Conservation (phyloP, 1,140 invertebrate genomes). For the Anoplophora glabripennis region DNA sequence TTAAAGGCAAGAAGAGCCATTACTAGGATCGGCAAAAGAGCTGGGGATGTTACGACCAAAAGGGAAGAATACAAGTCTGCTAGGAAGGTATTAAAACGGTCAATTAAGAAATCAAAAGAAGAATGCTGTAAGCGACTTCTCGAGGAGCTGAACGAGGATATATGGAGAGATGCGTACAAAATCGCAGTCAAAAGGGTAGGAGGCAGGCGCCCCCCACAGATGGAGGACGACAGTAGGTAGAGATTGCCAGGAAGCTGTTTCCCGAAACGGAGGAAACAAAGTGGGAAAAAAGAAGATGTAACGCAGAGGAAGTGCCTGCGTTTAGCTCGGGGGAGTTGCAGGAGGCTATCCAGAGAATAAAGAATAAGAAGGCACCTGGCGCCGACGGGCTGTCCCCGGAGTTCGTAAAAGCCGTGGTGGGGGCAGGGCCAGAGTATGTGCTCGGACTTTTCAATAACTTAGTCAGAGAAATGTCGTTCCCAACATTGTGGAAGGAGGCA, state of each 20-base stretch:
- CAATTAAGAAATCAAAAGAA: slow-evolving; percentile 9
- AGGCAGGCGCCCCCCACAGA: background rate
- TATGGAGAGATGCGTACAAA: slow-evolving; percentile 18
- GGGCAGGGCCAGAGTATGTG: slow-evolving; percentile 3
- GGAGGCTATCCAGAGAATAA: slow-evolving; percentile 4
- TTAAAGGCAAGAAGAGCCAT: too few species aligned
- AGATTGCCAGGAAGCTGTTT: slow-evolving; percentile 3
- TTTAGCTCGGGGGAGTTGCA: slow-evolving; percentile 16
- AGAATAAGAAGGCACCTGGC: slow-evolving; percentile 23
- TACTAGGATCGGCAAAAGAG: too few species aligned
- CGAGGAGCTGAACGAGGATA: slow-evolving; percentile 15
- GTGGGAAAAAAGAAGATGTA: background rate
- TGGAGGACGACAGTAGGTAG: background rate
- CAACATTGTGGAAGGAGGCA: slow-evolving; percentile 15
- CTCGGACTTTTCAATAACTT: slow-evolving; percentile 16
- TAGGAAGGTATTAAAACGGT: slow-evolving; percentile 1
- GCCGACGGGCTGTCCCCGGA: slow-evolving; percentile 23
- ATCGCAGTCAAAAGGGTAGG: slow-evolving; percentile 6
- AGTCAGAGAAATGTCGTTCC: slow-evolving; percentile 7
- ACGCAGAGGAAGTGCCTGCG: background rate
- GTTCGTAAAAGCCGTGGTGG: slow-evolving; percentile 11
- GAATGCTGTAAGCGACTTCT: slow-evolving; percentile 4
- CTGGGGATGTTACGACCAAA: too few species aligned
- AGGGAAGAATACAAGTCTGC: too few species aligned
- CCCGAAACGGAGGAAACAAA: background rate